Conservation (phyloP, 2,888 invertebrate species). For the Notocelia uddmanniana region DNA sequence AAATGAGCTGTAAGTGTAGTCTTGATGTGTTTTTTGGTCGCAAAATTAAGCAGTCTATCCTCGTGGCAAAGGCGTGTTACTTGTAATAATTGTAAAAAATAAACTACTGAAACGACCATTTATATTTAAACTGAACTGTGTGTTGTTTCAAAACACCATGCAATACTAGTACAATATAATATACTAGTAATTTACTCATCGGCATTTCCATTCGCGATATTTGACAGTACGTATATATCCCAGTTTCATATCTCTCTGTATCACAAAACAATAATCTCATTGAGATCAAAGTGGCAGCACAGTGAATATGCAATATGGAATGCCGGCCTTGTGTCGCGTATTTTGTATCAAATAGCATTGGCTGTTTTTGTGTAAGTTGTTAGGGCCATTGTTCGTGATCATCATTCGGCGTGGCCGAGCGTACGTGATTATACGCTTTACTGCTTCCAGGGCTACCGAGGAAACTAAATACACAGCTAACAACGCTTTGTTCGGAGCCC, state of each 20-base stretch:
- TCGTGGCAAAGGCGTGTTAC: too few relatives aligned
- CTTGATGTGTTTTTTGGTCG: background rate
- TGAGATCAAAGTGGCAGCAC: background rate
- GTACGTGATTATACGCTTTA: slow-evolving; percentile 62
- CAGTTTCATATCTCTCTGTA: background rate
- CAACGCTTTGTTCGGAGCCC: slow-evolving; percentile 13
- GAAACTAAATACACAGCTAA: slow-evolving; percentile 29
- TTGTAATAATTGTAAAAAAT: too few relatives aligned
- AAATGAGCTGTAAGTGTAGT: too few relatives aligned
- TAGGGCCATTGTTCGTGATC: slow-evolving; percentile 54
- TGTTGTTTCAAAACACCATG: too few relatives aligned
- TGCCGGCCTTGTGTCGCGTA: background rate
- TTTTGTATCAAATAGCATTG: slow-evolving; percentile 6
- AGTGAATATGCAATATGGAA: too few relatives aligned
- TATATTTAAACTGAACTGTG: too few relatives aligned
- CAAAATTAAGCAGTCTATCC: background rate
- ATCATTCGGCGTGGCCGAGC: slow-evolving; percentile 50
- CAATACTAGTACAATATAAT: too few relatives aligned
- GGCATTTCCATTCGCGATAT: too few relatives aligned
- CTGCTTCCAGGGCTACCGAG: slow-evolving; percentile 50
- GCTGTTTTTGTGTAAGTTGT: slow-evolving; percentile 8
- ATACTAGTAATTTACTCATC: too few relatives aligned
- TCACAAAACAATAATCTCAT: background rate
- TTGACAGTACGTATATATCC: background rate
- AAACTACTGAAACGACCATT: too few relatives aligned